A percentile compares a stretch with the other conserved stretches of the same genome.
These are phyloP conservation scores for Nasua narica DNA, from an alignment of 2,797 vertebrate species.

Conservation along the genomic window DNA sequence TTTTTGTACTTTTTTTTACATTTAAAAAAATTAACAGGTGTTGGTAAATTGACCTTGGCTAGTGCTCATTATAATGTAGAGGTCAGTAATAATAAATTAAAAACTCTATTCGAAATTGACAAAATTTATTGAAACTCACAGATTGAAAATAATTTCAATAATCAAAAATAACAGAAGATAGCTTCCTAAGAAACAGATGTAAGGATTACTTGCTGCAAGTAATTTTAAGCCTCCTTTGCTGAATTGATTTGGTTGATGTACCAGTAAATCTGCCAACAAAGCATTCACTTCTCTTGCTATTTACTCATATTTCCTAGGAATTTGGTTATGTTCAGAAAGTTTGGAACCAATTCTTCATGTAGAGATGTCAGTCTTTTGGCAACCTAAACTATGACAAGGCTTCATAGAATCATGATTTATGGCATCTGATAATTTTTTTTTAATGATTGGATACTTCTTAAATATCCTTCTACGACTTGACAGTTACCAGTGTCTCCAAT, in stretches of 20 bases:
- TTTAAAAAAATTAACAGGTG: neutral
- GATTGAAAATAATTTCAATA: neutral
- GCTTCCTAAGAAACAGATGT: neutral
- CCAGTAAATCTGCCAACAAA: constrained; percentile 25
- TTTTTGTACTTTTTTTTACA: neutral
- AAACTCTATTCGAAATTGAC: neutral
- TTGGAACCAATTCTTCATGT: neutral
- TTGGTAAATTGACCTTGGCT: neutral
- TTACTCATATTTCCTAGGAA: constrained; percentile 20
- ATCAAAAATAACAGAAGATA: neutral
- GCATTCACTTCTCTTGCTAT: neutral
- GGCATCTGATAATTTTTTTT: neutral
- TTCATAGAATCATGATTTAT: neutral
- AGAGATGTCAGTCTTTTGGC: neutral
- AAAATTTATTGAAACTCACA: neutral
- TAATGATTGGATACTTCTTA: neutral
- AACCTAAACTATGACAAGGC: neutral
- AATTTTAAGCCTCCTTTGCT: neutral
- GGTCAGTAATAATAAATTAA: neutral
- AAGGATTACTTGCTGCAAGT: neutral
- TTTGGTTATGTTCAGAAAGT: neutral
- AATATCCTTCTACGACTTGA: neutral
- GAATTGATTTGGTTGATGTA: constrained; percentile 15
- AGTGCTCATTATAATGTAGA: neutral
- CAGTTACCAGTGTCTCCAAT: neutral